These are phyloP conservation scores for Bombus ignitus DNA, from an alignment of 1,140 invertebrate genomes.

Conservation along the genomic window DNA sequence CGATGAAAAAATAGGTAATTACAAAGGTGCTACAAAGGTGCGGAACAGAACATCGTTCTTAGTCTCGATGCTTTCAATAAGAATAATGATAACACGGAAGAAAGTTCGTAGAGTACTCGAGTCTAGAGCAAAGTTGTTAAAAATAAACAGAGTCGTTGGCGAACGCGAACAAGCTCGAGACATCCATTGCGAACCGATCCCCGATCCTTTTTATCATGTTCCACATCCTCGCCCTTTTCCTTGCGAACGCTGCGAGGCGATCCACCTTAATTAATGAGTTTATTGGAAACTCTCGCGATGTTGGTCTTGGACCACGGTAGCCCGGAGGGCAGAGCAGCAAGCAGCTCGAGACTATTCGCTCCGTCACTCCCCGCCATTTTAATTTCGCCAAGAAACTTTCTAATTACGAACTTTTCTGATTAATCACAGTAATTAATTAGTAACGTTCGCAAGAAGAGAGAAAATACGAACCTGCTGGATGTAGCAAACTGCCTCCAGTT, in stretches of 20 bases:
- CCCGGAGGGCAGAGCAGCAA: constrained; percentile 57
- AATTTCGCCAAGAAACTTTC: constrained; percentile 83
- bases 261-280: constrained; percentile 83
- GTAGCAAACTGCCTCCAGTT: constrained; percentile 51
- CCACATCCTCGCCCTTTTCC: constrained; percentile 44
- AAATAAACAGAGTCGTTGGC: constrained; percentile 20
- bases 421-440: constrained; percentile 84
- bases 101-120: neutral
- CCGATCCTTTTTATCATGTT: constrained; percentile 40
- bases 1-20: neutral
- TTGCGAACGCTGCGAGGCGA: constrained; percentile 66
- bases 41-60: neutral
- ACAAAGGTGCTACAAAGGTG: neutral
- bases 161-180: constrained; percentile 31
- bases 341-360: constrained; percentile 64
- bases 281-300: constrained; percentile 78
- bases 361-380: constrained; percentile 81
- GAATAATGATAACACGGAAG: neutral
- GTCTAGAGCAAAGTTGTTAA: neutral
- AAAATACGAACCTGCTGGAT: constrained; percentile 71
- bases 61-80: neutral
- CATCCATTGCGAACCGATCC: constrained; percentile 59
- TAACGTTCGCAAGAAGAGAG: constrained; percentile 66
- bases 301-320: constrained; percentile 57
- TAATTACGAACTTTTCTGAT: constrained; percentile 84